Evolutionary conservation across 2,113 vertebrate genomes (phyloP), one percentile per base, ranked within the genome.

Genomic region (Percina caprodes): DNA sequence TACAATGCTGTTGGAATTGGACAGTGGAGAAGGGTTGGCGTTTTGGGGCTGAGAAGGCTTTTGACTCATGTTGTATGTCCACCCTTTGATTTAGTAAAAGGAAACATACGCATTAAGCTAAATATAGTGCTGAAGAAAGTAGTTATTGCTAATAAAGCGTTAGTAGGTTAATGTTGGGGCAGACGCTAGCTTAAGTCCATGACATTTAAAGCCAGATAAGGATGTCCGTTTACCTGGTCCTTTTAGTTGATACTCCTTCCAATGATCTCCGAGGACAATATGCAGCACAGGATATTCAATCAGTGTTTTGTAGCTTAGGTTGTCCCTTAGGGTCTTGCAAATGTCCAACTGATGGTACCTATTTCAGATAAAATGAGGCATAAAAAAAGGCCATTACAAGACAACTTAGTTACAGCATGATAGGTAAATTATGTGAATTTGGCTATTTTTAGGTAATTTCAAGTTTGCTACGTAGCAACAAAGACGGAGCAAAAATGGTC

Each of bases 201-300:
- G 39, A 56, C 2, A 39, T 35, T 55, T 23, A 49, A 15, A 56
- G 1, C 4, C 30, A 6, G 10, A n/a, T 63, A 51, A 45, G n/a
- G 21, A 18, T 45, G 76, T 56, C 14, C 6, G 24, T 15, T 88
- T 93, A 98, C 97, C 96, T 95, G 94, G 89, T 86, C 92, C 92
- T 92, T 92, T 95, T 85, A 90, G 94, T 8, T 88, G 92, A 91
- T 96, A 96, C 72, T 96, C 92, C 52, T 88, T 93, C 88, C 93
- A 94, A 48, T 94, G 14, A 7, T 94, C 94, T 91, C 90, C 92
- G 84, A 98, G 93, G 0, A 96, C 94, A 77, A 99, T 94, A 58
- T 96, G 95, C 65, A 99, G 88, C 0, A 95, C 96, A 35, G 98
- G 98, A 81, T 97, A 99, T 63, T 99, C 97, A 73, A 99, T 95